These are phyloP conservation scores for Mus musculus DNA, from an alignment of 2,113 vertebrate species.

Conservation along the genomic window GRCm39 chr2:111984001-111984500, in stretches of 20 bases:
- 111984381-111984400: neutral
- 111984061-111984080: too few relatives aligned
- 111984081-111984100: too few relatives aligned
- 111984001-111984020: too few relatives aligned
- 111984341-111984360: neutral
- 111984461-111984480: neutral
- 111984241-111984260: neutral
- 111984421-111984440: neutral
- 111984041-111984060: too few relatives aligned
- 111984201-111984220: neutral
- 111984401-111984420: neutral
- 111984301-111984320: neutral
- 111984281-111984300: too few relatives aligned
- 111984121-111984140: too few relatives aligned
- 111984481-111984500: neutral
- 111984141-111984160: too few relatives aligned
- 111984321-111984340: neutral
- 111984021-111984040: too few relatives aligned
- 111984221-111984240: neutral
- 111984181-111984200: neutral
- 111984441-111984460: neutral
- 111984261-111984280: neutral
- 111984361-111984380: neutral
- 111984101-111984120: too few relatives aligned
- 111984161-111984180: too few relatives aligned